Evolutionary conservation across 1,140 invertebrate species (phyloP), one percentile per base, ranked within the genome.

Genomic region (Drosophila littoralis): DNA sequence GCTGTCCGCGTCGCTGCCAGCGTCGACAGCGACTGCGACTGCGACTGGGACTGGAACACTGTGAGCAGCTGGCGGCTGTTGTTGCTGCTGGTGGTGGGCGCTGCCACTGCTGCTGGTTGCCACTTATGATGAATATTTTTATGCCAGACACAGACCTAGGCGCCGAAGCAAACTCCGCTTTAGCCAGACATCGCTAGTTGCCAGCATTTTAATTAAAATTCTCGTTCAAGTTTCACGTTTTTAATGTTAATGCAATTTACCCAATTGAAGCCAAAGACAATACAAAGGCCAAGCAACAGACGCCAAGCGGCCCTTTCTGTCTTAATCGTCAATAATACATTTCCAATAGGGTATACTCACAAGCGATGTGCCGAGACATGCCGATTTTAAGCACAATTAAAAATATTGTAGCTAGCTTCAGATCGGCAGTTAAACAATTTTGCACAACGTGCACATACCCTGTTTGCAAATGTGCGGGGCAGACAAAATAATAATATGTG

Each of bases 91-190:
- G 46, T 68, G 50, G 15, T 59, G 43, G 46, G 12, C 15, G 15
- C 35, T 63, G 46, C 22, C 22, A 10, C 32, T 57, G 70, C 33
- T 71, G 60, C 60, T 45, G n/a, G 46, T 59, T 79, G 83, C 79
- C 79, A 88, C 83, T 86, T 88, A 83, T 79, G 83, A 81, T 86
- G 83, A 86, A 88, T 88, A 88, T 89, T 88, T 88, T 83, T 77
- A 79, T 83, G 72, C 73, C 82, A 78, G 78, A 68, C 75, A 69
- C 79, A 77, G 59, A 51, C 57, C 45, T 36, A 64, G 17, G 57
- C 13, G 33, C 40, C 51, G 42, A 33, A 7, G 22, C 7, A 43
- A 35, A 17, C 45, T 13, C 51, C 38, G 40, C 38, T 57, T 15
- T 48, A 46, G 52, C 60, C 48, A 73, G 61, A 66, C 42, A 57